Evolutionary conservation across 2,113 vertebrate species (phyloP), one percentile per base, ranked within the genome.

Genomic region (Cyanoliseus patagonus): DNA sequence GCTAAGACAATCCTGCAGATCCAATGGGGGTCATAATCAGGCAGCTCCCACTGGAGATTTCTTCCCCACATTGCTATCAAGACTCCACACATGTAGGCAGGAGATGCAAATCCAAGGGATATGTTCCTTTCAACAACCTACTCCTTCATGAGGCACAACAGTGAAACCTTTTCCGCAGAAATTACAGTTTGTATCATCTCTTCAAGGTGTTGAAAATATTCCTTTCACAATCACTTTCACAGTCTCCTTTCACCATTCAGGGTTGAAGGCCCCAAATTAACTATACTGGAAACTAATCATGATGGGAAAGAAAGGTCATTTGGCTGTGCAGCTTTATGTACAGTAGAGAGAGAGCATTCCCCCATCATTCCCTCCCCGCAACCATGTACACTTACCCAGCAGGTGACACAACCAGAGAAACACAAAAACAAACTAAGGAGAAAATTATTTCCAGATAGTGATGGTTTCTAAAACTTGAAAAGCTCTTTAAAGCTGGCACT

Each of bases 141-240:
- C n/a, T 37, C n/a, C 37, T 49, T 46, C n/a, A 23, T 1, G 20
- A 74, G 30, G 18, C n/a, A 83, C 4, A 33, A n/a, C 10, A 37
- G 22, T 5, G 35, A 61, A 86, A 62, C 17, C 8, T 74, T 17
- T 23, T 31, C 13, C 15, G 22, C 5, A 14, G n/a, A 18, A 39
- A 8, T 53, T n/a, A 31, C 0, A 23, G 13, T 25, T 68, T 53
- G 23, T 22, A 31, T 17, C 2, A 0, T 35, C n/a, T 63, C 76
- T 78, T 67, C 28, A 28, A 7, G 7, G 12, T 24, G 18, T 41
- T 59, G 64, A 39, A 89, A 76, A 81, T 30, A n/a, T 25, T 78
- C 28, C 15, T 88, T 46, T 74, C 30, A 27, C 57, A 24, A 30
- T 15, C 33, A 30, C 33, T 53, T 73, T 35, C n/a, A 39, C 5